These are phyloP conservation scores for Scopus umbretta DNA, from an alignment of 2,113 vertebrate species.

Conservation along the genomic window DNA sequence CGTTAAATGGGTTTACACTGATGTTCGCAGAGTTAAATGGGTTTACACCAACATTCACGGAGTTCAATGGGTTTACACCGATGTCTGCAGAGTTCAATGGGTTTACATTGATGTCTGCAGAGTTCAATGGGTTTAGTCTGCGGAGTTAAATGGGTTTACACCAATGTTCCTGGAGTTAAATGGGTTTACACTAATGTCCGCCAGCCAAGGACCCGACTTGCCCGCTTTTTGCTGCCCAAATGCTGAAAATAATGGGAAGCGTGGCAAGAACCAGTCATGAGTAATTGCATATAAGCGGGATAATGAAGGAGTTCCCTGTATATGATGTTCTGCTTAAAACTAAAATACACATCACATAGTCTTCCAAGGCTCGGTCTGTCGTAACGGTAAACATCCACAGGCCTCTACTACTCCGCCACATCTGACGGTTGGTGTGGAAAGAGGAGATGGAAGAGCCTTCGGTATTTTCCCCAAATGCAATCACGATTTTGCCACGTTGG, in stretches of 20 bases:
- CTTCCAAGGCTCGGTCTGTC: background rate
- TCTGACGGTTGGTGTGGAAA: background rate
- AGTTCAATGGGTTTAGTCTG: too few species aligned
- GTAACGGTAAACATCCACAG: background rate
- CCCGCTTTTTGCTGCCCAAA: background rate
- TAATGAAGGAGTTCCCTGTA: background rate
- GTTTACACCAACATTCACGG: too few species aligned
- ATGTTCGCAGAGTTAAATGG: too few species aligned
- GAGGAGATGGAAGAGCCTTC: background rate
- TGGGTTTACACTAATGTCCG: accelerated
- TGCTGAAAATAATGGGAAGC: background rate
- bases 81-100: too few species aligned
- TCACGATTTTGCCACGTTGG: background rate
- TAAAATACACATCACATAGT: accelerated
- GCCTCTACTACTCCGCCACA: background rate
- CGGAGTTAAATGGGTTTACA: background rate
- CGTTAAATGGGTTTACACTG: background rate
- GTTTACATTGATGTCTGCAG: too few species aligned
- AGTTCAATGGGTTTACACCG: too few species aligned
- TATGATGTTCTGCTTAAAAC: background rate
- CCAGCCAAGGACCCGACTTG: background rate
- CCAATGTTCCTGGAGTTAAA: accelerated
- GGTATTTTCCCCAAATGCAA: background rate
- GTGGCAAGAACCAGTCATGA: background rate
- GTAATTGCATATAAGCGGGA: background rate